A percentile compares a stretch with the other conserved stretches of the same genome.
Evolutionary conservation across 2,797 vertebrate species (phyloP).

Genomic region (Oryzias sinensis): DNA sequence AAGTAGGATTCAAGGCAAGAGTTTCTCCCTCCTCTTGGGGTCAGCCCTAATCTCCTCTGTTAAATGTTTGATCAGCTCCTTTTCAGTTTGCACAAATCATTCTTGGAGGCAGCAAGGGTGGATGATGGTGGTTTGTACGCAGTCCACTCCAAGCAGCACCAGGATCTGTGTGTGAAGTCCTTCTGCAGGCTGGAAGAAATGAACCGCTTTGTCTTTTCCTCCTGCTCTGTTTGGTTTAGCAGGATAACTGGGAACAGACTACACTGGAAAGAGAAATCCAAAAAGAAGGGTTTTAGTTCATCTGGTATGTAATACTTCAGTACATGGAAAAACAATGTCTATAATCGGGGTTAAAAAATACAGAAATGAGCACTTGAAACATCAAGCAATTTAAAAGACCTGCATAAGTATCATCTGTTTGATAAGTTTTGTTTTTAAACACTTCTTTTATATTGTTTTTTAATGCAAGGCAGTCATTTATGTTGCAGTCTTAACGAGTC

Average conservation of each 20-base stretch:
- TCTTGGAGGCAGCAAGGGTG: constrained; percentile 28
- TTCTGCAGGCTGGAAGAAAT: constrained; percentile 30
- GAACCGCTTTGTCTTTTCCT: constrained; percentile 22
- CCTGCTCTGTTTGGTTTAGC: constrained; percentile 30
- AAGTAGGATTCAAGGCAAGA: constrained; percentile 21
- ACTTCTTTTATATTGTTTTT: too few relatives aligned
- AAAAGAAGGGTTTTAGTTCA: constrained; percentile 29
- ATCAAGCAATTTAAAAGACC: too few relatives aligned
- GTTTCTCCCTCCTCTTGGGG: constrained; percentile 26
- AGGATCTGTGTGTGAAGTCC: constrained; percentile 32
- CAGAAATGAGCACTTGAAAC: too few relatives aligned
- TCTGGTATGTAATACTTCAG: constrained; percentile 2
- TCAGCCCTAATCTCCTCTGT: constrained; percentile 36
- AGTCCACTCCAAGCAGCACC: constrained; percentile 18
- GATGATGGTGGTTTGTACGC: constrained; percentile 26
- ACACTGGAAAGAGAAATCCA: constrained; percentile 58
- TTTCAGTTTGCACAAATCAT: constrained; percentile 40
- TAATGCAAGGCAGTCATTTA: neutral
- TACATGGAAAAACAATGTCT: too few relatives aligned
- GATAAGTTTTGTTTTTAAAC: too few relatives aligned
- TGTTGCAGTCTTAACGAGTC: neutral
- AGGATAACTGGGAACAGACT: constrained; percentile 27
- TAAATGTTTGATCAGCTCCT: constrained; percentile 49
- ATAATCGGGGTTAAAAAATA: too few relatives aligned
- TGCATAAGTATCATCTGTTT: too few relatives aligned